Evolutionary conservation across 2,113 vertebrate genomes (phyloP), one percentile per base, ranked within the genome.

Genomic region (Chlorodrepanis virens): DNA sequence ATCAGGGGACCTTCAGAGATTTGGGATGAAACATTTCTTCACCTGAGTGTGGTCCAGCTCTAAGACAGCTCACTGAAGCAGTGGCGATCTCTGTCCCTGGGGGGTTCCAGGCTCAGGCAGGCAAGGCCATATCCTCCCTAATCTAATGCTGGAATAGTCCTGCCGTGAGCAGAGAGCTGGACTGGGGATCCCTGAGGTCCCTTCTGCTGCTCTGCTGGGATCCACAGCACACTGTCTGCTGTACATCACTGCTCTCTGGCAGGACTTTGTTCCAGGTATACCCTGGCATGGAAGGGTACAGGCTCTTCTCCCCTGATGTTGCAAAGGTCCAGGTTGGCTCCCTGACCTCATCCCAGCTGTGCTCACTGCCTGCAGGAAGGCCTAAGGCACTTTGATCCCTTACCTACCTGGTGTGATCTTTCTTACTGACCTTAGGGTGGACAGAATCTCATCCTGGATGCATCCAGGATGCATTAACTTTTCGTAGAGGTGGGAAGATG

Each of bases 281-380:
- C 5, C n/a, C 33, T 75, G 44, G 25, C 33, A 16, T 0, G 1
- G 17, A 25, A 13, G 12, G 24, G n/a, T 9, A 5, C 20, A 45
- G 37, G 11, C 14, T 49, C 14, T 18, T 72, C 24, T 84, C 6
- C n/a, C n/a, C 31, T 53, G 14, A 27, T 9, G 13, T 50, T 68
- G 47, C n/a, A 28, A 60, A 71, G 24, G 45, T 47, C 14, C 61
- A 35, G 39, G 18, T 1, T 45, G 44, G 39, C 27, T 69, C 14
- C 40, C 9, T 52, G 39, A 42, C 68, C 27, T 18, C 40, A 47
- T 21, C 40, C 39, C 29, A 72, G 39, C 53, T 14, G 7, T 50
- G 57, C 23, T 59, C 24, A 53, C 10, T 45, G 61, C 17, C 69
- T 47, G 27, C 33, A 53, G n/a, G 37, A 79, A 61, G 28, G 24